Percentiles rank a stretch among this genome's conserved stretches.
phyloP scores from a whole-genome alignment of 1,140 invertebrate species.

The Marisa cornuarietis region DNA sequence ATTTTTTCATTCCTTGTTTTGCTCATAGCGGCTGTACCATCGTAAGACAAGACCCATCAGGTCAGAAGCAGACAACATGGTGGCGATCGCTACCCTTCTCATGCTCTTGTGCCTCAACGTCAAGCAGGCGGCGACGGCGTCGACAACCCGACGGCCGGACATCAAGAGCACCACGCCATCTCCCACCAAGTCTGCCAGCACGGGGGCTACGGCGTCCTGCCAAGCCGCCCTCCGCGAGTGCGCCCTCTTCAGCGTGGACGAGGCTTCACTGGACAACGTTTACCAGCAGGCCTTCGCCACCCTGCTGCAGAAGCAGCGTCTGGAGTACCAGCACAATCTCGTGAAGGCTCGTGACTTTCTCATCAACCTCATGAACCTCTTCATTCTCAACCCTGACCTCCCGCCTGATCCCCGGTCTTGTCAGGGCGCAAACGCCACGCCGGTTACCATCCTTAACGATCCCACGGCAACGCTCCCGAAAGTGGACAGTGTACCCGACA shows the following conservation, averaged over 20 bases:
- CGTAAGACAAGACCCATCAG: no score
- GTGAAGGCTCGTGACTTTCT: background rate
- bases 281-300: conserved; percentile 7
- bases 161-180: background rate
- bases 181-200: background rate
- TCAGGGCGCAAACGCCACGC: background rate
- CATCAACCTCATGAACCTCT: conserved; percentile 10
- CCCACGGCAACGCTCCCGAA: background rate
- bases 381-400: conserved; percentile 4
- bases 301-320: conserved; percentile 4
- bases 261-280: background rate
- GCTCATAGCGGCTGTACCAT: no score
- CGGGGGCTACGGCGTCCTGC: background rate
- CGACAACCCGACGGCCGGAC: background rate
- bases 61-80: background rate
- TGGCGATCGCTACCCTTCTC: background rate
- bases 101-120: background rate
- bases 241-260: background rate
- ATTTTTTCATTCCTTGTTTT: no score
- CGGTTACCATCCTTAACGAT: background rate
- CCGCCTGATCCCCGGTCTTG: background rate
- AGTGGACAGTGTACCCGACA: background rate
- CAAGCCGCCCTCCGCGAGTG: background rate
- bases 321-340: background rate
- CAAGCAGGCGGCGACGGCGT: background rate